Evolutionary conservation across 2,888 invertebrate species (phyloP), one percentile per base, ranked within the genome.

Genomic region (Busseola fusca): DNA sequence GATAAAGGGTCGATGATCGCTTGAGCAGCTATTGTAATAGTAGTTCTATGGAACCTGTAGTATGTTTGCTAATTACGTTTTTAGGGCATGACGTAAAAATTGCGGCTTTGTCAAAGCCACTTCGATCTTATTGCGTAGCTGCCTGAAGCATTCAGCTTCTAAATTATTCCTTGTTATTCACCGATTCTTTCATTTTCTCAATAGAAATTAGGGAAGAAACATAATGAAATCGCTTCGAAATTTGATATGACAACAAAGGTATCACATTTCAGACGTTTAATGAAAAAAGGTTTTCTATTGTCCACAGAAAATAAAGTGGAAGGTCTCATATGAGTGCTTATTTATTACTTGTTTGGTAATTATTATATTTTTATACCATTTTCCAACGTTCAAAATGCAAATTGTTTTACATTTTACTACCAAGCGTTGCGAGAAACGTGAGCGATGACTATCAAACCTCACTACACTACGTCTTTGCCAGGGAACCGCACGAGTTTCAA

Each of bases 1-100:
- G 52, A 58, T 45, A 74, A 71, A 83, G 72, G 64, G 73, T 77
- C 69, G 37, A 77, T 60, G 60, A 67, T 83, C 45, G 75, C 50
- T 59, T 78, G 69, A 59, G 40, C 45, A 57, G 50, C 37, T 54
- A 50, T 70, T 65, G 54, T 74, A 64, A 64, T 45, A 42, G 70
- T 69, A 75, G 45, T 57, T 56, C 34, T 71, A 67, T 64, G 16
- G 9, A 42, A 60, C 40, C 25, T n/a, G n/a, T 62, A 56, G 58
- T 72, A 54, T 63, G 65, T 70, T 64, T 58, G 59, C 72, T 86
- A 76, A 86, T 84, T 85, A 86, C 70, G 69, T 71, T 81, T 77
- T 82, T 67, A 74, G 72, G 86, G 50, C 45, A 64, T 83, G 81
- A 75, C 72, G 81, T 72, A 71, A 34, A 34, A 34, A 84, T 72